These are phyloP conservation scores for Acleris sparsana DNA, from an alignment of 2,888 invertebrate genomes.

Conservation along the genomic window DNA sequence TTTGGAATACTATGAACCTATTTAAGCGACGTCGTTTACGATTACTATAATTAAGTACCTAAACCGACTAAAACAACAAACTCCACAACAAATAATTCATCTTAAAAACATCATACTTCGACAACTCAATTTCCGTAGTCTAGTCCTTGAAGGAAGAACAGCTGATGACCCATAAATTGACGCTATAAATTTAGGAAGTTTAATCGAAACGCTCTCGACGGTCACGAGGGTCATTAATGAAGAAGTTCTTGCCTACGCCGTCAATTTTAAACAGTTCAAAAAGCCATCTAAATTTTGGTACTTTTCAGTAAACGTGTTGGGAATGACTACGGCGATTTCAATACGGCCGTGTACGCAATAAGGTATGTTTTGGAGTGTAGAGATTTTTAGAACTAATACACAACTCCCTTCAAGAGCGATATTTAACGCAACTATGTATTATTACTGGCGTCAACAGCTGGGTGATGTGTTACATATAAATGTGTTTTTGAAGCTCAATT, in stretches of 20 bases:
- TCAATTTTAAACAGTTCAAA: conserved; percentile 17
- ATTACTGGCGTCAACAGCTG: no score
- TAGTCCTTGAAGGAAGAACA: not conserved
- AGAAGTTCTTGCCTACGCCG: conserved; percentile 13
- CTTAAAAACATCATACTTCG: not conserved
- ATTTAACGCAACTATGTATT: no score
- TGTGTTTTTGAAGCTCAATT: no score
- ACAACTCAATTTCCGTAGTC: not conserved
- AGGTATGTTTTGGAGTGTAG: no score
- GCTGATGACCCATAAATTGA: conserved; percentile 17
- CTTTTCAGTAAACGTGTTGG: not conserved
- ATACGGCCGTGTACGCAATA: no score
- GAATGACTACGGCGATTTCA: not conserved
- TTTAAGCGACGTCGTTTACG: no score
- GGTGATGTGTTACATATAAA: no score
- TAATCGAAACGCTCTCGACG: conserved; percentile 14
- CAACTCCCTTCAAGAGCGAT: no score
- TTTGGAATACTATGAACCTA: no score
- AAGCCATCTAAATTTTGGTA: not conserved
- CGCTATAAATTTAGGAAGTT: conserved; percentile 25
- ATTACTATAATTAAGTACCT: no score
- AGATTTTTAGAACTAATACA: no score
- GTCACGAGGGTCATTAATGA: conserved; percentile 17
- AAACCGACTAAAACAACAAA: no score
- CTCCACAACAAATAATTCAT: not conserved